Evolutionary conservation across 2,113 vertebrate species (phyloP).

Genomic region (Lethenteron reissneri): DNA sequence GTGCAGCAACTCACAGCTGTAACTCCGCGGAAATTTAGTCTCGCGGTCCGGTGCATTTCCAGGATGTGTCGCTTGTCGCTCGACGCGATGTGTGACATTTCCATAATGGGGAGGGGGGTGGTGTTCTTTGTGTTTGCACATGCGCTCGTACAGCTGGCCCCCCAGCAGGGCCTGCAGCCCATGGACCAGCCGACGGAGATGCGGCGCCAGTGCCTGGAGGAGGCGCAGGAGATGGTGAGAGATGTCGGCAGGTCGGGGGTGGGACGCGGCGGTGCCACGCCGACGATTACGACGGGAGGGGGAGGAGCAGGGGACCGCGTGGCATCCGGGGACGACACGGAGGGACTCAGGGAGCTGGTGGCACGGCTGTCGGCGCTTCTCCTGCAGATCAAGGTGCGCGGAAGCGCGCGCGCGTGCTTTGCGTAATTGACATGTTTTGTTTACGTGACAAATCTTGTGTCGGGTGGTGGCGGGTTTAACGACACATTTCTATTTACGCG

Average conservation of each 20-base stretch:
- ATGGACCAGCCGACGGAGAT: constrained; percentile 66
- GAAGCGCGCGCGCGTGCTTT: neutral
- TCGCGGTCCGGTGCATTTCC: no score
- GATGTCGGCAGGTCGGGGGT: no score
- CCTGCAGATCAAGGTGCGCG: constrained; percentile 53
- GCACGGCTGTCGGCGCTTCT: constrained; percentile 75
- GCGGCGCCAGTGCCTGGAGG: constrained; percentile 58
- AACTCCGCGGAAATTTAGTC: no score
- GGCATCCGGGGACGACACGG: constrained; percentile 32
- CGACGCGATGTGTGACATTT: no score
- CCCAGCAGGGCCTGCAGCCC: constrained; percentile 76
- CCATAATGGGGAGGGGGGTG: neutral
- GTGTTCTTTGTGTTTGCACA: fast-evolving
- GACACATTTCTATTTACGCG: no score
- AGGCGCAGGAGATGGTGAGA: constrained; percentile 67
- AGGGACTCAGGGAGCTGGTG: constrained; percentile 57
- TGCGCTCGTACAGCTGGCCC: constrained; percentile 40
- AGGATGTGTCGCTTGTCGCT: no score
- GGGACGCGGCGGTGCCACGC: no score
- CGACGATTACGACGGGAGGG: no score
- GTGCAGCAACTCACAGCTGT: constrained; percentile 20
- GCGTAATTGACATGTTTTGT: neutral
- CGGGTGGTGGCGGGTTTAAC: no score
- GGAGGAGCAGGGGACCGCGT: no score
- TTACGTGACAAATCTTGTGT: neutral